These are phyloP conservation scores for Mylabris sibirica DNA, from an alignment of 2,888 invertebrate species.

Conservation along the genomic window DNA sequence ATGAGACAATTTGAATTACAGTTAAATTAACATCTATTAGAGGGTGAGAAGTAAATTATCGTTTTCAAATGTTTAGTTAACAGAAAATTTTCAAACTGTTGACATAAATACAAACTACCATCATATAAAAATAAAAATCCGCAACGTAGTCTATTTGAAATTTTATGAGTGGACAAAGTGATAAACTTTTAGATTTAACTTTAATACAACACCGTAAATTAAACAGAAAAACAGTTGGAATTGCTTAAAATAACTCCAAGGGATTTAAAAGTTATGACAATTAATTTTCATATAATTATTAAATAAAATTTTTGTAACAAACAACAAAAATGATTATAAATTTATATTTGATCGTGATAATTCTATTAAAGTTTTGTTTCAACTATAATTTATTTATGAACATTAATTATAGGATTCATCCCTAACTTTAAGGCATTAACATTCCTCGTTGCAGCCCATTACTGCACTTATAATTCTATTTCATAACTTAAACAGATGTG, in stretches of 20 bases:
- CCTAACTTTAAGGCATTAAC: background rate
- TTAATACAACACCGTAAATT: constrained; percentile 1
- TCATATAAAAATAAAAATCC: background rate
- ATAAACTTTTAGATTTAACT: constrained; percentile 6
- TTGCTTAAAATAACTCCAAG: background rate
- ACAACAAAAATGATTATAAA: background rate
- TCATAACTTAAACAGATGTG: constrained; percentile 9
- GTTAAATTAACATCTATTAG: background rate
- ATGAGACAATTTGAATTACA: background rate
- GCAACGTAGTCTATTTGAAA: constrained; percentile 5
- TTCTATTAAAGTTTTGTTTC: background rate
- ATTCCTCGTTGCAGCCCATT: constrained; percentile 6
- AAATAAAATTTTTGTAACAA: background rate
- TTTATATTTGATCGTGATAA: background rate
- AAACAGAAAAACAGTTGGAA: constrained; percentile 4
- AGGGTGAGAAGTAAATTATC: constrained; percentile 1
- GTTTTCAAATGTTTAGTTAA: background rate
- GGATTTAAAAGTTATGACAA: background rate
- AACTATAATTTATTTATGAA: background rate
- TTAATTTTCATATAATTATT: background rate
- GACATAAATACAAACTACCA: background rate
- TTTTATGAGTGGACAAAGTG: background rate
- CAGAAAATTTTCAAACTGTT: background rate
- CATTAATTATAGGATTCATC: constrained; percentile 1
- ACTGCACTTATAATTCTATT: constrained; percentile 10